Evolutionary conservation across 2,888 invertebrate genomes (phyloP).

Genomic region (Nomada fabriciana): DNA sequence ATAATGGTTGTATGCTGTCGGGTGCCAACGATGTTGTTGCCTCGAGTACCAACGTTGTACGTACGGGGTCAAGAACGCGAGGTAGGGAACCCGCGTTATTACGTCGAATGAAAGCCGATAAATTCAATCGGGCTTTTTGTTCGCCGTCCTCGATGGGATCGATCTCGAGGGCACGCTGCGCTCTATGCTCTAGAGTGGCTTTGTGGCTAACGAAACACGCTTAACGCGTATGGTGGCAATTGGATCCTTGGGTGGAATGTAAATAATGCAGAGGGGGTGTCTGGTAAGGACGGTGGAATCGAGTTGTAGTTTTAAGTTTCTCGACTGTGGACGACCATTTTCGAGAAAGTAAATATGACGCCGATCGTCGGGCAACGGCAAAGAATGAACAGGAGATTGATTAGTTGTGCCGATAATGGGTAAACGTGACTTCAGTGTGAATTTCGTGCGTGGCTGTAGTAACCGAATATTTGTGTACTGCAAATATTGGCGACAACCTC

Average conservation of each 20-base stretch:
- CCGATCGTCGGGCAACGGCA: no score
- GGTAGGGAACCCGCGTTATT: conserved; percentile 42
- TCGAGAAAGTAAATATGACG: no score
- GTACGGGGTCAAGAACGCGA: conserved; percentile 39
- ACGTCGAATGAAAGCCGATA: conserved; percentile 53
- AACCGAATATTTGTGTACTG: no score
- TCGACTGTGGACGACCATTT: no score
- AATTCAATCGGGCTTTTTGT: conserved; percentile 54
- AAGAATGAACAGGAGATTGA: no score
- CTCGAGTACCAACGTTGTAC: conserved; percentile 36
- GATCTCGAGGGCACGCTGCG: conserved; percentile 2
- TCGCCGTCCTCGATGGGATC: conserved; percentile 31
- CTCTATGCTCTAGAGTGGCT: conserved; percentile 10
- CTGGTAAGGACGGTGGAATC: background rate
- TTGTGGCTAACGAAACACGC: conserved; percentile 40
- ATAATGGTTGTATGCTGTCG: conserved; percentile 57
- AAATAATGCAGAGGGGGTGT: background rate
- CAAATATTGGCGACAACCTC: no score
- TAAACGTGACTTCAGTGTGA: no score
- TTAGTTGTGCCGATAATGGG: no score
- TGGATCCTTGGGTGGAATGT: background rate
- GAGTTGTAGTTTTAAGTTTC: no score
- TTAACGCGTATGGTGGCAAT: conserved; percentile 22
- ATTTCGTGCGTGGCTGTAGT: no score
- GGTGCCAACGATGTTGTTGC: conserved; percentile 59